phyloP scores from a whole-genome alignment of 30 jellyfish, hydroid and myxozoan genomes.

The Calvadosia cruxmelitensis region DNA sequence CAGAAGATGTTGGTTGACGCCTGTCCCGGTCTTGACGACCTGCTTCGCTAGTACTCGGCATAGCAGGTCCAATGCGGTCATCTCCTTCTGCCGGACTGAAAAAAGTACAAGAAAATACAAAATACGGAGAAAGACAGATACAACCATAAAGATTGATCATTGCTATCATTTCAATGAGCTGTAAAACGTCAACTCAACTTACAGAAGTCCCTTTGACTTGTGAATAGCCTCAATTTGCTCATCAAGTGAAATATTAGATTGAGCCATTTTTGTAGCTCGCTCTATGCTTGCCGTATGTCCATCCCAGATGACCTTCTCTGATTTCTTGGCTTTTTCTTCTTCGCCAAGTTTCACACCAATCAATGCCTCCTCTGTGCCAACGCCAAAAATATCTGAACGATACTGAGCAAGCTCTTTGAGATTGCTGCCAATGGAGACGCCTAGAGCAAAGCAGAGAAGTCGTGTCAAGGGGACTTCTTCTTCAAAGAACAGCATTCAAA shows the following conservation, averaged over 20 bases:
- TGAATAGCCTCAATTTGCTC: slow-evolving; percentile 94
- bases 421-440: slow-evolving; percentile 84
- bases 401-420: slow-evolving; percentile 87
- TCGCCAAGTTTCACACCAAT: slow-evolving; percentile 93
- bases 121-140: neutral
- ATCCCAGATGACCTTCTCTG: slow-evolving; percentile 78
- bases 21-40: neutral
- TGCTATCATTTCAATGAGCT: no score
- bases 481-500: neutral
- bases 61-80: slow-evolving; percentile 72
- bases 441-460: slow-evolving; percentile 17
- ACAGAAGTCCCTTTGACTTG: slow-evolving; percentile 85
- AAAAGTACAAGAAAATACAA: neutral
- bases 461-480: no score
- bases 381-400: slow-evolving; percentile 99
- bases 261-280: slow-evolving; percentile 89
- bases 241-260: slow-evolving; percentile 73
- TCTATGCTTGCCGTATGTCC: slow-evolving; percentile 98
- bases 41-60: slow-evolving; percentile 10
- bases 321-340: slow-evolving; percentile 36
- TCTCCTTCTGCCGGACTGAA: slow-evolving; percentile 80
- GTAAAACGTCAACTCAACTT: slow-evolving; percentile 16
- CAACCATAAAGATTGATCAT: neutral
- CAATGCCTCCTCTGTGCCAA: slow-evolving; percentile 87
- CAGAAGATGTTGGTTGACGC: neutral